phyloP scores from a whole-genome alignment of 2,797 vertebrate genomes.

The Scarus forsteni region DNA sequence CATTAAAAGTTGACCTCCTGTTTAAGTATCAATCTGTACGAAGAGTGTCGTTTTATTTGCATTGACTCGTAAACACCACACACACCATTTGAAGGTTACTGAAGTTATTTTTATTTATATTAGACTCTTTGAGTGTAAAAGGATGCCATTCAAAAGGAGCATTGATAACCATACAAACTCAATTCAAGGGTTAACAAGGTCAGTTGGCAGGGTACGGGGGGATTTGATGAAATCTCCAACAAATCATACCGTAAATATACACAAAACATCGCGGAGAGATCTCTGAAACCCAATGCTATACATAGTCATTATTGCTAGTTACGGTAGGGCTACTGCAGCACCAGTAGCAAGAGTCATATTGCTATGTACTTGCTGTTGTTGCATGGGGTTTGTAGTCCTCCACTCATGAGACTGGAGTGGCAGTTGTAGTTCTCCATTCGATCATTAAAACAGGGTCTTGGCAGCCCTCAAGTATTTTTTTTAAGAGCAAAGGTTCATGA shows the following conservation, averaged over 20 bases:
- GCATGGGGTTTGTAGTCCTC: constrained; percentile 78
- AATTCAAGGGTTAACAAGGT: constrained; percentile 84
- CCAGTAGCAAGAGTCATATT: constrained; percentile 82
- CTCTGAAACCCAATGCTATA: constrained; percentile 80
- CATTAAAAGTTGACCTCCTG: constrained; percentile 73
- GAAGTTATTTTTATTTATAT: constrained; percentile 87
- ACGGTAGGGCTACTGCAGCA: constrained; percentile 82
- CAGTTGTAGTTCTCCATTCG: constrained; percentile 72
- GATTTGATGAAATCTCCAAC: constrained; percentile 81
- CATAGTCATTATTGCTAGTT: constrained; percentile 86
- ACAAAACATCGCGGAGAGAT: constrained; percentile 80
- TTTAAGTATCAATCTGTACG: constrained; percentile 49
- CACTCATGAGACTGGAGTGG: constrained; percentile 57
- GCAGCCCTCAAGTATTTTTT: constrained; percentile 59
- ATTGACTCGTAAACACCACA: constrained; percentile 30
- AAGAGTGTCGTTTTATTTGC: neutral
- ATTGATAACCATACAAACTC: constrained; percentile 88
- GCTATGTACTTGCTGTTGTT: constrained; percentile 79
- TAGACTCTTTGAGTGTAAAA: constrained; percentile 90
- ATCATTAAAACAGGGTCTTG: constrained; percentile 57
- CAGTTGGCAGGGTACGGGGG: constrained; percentile 70
- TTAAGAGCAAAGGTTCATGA: constrained; percentile 76
- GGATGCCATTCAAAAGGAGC: constrained; percentile 89
- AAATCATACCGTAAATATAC: constrained; percentile 78
- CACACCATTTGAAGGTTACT: constrained; percentile 70